Evolutionary conservation across 2,113 vertebrate species (phyloP).

Genomic region (Theristicus caerulescens): DNA sequence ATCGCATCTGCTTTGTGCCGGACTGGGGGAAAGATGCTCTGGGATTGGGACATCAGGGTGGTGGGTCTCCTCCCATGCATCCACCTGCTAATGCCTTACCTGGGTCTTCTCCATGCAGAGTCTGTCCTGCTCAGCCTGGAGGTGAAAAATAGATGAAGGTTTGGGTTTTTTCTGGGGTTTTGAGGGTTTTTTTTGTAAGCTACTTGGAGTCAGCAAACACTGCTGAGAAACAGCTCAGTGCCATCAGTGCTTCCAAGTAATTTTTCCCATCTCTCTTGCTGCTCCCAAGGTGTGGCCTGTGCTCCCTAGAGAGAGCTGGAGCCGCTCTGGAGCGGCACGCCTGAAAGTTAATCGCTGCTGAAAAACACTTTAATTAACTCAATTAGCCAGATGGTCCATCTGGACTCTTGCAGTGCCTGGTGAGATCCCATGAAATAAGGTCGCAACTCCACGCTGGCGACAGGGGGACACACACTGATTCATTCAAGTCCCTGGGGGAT

Average conservation of each 20-base stretch:
- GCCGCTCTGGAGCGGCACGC: background rate
- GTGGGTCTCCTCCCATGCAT: background rate
- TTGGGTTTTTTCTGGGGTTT: background rate
- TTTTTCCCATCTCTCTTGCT: background rate
- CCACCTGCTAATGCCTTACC: background rate
- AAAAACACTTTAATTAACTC: constrained; percentile 49
- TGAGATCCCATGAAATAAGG: background rate
- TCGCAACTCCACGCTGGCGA: fast-evolving
- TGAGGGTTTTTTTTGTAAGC: background rate
- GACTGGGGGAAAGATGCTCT: background rate
- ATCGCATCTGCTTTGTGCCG: fast-evolving
- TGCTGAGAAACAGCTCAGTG: background rate
- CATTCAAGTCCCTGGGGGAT: fast-evolving
- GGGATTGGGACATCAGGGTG: background rate
- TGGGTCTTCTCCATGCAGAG: background rate
- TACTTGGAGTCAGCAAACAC: fast-evolving
- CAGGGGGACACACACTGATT: fast-evolving
- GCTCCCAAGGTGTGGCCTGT: background rate
- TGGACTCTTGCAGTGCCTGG: background rate
- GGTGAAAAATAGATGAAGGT: background rate
- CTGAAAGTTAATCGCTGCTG: constrained; percentile 18
- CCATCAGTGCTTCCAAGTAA: background rate
- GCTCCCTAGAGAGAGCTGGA: background rate
- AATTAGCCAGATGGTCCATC: constrained; percentile 12
- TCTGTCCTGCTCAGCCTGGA: background rate